Evolutionary conservation across 92 coral and sea anemone species (phyloP), one percentile per base, ranked within the genome.

Genomic region (Montipora capitata): DNA sequence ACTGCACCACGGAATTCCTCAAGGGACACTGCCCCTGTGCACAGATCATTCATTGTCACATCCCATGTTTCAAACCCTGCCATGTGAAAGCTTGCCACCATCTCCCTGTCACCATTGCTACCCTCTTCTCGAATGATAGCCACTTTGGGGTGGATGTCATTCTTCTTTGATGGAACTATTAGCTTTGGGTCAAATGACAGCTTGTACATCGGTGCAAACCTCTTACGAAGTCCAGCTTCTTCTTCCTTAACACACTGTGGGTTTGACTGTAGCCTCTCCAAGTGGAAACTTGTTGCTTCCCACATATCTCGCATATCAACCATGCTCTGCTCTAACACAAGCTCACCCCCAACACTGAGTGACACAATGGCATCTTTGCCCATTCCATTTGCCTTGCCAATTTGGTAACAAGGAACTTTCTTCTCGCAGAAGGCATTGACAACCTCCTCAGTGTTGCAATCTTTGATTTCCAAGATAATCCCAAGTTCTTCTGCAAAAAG

Each of bases 1-100:
- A 94, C 98, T 13, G 96, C 96, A 20, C 99, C 99, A 74, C 99
- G 98, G 90, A 97, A 97, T 67, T 72, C 90, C 17, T 92, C 95
- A 45, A 97, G 95, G 41, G 89, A 89, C 65, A 92, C 66, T 65
- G 92, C 59, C n/a, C 96, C 98, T 67, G 71, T 90, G 73, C 96
- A 94, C 73, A 97, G 84, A 75, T 97, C 99, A 56, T 90, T 92
- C 98, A 97, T 97, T 9, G 95, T 95, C 17, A 97, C 96, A 67
- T 97, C 99, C 99, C 99, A 97, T 11, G 94, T 97, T 51, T 97
- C 98, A 72, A 97, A 97, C 13, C 98, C 99, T 61, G 96, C 97
- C 98, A 95, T 96, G 90, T 87, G 88, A 75, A 97, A 89, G 85
- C 97, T 94, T 15, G 99, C 95, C 15, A 86, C 95, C 99, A 97